Evolutionary conservation across 2,113 vertebrate genomes (phyloP).

Genomic region (Gila orcuttii): DNA sequence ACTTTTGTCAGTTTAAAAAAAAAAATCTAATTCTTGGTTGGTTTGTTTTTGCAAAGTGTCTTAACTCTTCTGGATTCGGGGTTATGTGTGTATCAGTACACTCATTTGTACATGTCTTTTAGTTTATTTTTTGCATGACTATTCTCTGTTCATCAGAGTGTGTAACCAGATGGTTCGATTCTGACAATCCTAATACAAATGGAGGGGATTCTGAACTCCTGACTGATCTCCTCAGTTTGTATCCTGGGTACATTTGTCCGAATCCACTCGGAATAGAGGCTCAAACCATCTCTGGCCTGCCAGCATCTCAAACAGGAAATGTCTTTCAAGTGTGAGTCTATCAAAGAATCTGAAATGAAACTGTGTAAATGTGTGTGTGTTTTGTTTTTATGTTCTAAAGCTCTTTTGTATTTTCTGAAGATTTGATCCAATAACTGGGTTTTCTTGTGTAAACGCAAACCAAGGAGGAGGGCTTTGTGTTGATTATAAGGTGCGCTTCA

Average conservation of each 20-base stretch:
- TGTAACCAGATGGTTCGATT: conserved; percentile 67
- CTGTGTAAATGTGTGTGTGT: too few species aligned
- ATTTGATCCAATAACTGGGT: conserved; percentile 61
- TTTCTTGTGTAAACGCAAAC: conserved; percentile 61
- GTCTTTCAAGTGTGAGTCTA: conserved; percentile 55
- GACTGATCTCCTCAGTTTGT: conserved; percentile 41
- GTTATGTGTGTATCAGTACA: too few species aligned
- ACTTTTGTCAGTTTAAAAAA: too few species aligned
- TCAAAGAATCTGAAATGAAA: background rate
- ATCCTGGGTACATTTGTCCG: conserved; percentile 60
- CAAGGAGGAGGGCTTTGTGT: conserved; percentile 38
- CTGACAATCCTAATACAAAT: conserved; percentile 59
- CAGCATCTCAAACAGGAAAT: conserved; percentile 56
- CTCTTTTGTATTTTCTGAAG: conserved; percentile 51
- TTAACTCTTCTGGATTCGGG: too few species aligned
- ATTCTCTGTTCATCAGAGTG: conserved; percentile 31
- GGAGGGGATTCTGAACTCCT: conserved; percentile 66
- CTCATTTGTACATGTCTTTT: too few species aligned
- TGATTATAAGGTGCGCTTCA: conserved; percentile 44
- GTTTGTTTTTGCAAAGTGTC: too few species aligned
- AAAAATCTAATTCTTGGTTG: too few species aligned
- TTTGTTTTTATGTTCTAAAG: too few species aligned
- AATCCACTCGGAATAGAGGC: conserved; percentile 61
- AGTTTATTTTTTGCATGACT: too few species aligned
- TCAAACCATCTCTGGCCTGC: conserved; percentile 56